These are phyloP conservation scores for Grammomys dolichurus DNA, from an alignment of 2,113 vertebrate species.

Conservation along the genomic window DNA sequence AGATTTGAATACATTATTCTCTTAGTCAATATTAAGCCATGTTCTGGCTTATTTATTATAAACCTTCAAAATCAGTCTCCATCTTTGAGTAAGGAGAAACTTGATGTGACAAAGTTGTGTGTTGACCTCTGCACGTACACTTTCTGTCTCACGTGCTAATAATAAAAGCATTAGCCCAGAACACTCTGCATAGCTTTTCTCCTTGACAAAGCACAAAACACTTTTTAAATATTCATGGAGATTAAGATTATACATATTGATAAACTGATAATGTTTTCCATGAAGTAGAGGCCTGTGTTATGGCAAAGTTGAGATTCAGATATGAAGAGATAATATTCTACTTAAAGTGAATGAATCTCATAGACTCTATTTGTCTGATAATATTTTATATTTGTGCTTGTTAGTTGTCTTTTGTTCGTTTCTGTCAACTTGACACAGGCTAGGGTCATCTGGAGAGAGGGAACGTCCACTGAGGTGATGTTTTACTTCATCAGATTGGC, in stretches of 20 bases:
- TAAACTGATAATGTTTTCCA: constrained; percentile 33
- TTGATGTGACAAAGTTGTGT: background rate
- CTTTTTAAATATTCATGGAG: constrained; percentile 25
- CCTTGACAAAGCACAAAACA: constrained; percentile 10
- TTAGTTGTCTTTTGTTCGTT: background rate
- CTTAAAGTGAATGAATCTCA: constrained; percentile 4
- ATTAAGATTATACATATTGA: constrained; percentile 22
- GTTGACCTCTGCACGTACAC: background rate
- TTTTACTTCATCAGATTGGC: background rate
- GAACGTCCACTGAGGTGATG: too few relatives aligned
- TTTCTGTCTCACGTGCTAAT: background rate
- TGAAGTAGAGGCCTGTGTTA: constrained; percentile 54
- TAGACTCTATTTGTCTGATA: background rate
- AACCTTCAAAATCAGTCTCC: constrained; percentile 12
- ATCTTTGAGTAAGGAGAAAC: background rate
- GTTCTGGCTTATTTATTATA: constrained; percentile 52
- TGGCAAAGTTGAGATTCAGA: constrained; percentile 32
- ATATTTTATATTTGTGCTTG: background rate
- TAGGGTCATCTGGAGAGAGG: background rate
- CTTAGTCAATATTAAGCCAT: background rate
- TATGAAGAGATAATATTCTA: constrained; percentile 21
- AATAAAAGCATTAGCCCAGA: background rate
- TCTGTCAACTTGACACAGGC: background rate
- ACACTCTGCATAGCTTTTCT: background rate
- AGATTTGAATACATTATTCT: constrained; percentile 40